Conservation (phyloP, 2,113 vertebrate genomes). For the Rhadina sibilatrix region DNA sequence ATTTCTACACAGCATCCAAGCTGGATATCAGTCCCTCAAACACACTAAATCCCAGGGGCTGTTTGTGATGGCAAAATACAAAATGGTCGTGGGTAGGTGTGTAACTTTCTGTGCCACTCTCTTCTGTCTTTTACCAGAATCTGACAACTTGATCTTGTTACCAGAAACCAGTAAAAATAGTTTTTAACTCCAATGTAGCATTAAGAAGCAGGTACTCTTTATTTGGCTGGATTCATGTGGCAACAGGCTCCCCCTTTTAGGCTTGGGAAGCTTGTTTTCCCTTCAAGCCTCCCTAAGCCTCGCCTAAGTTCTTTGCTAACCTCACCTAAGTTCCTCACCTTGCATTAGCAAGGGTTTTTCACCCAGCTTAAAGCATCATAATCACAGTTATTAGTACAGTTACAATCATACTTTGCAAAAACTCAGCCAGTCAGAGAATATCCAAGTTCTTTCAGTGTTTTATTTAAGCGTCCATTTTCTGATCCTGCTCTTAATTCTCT, state of each 20-base stretch:
- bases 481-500: not conserved
- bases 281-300: not conserved
- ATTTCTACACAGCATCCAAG: not conserved
- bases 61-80: not conserved
- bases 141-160: not conserved
- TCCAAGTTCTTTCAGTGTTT: not conserved
- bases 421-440: not conserved
- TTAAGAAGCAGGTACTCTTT: not conserved
- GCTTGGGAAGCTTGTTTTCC: not conserved
- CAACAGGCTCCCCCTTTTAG: not conserved
- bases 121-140: not conserved
- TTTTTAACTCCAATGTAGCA: not conserved
- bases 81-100: rapidly evolving
- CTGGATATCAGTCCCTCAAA: not conserved
- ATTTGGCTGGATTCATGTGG: not conserved
- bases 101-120: not conserved
- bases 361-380: not conserved
- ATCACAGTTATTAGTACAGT: not conserved
- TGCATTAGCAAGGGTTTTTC: not conserved
- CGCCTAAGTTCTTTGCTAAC: not conserved
- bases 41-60: not conserved
- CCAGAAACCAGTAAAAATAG: not conserved
- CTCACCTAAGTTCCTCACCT: not conserved
- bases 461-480: not conserved
- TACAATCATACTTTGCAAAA: not conserved